These are phyloP conservation scores for Bufo bufo DNA, from an alignment of 2,113 vertebrate genomes.

Conservation along the genomic window DNA sequence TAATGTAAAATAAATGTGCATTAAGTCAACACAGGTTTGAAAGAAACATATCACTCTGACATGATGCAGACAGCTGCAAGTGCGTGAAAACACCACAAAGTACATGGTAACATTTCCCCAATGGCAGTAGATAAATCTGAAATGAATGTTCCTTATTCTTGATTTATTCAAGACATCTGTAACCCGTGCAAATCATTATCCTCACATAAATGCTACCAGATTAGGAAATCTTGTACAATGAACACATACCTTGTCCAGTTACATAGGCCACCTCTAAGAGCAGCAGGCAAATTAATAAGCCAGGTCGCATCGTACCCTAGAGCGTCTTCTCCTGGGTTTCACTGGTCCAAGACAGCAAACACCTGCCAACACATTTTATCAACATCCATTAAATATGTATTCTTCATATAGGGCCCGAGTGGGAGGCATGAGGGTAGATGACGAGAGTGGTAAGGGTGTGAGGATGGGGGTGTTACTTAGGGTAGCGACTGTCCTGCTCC, in stretches of 20 bases:
- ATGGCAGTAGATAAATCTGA: background rate
- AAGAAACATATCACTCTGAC: background rate
- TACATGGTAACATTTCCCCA: background rate
- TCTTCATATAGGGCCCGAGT: background rate
- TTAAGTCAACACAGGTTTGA: constrained; percentile 7
- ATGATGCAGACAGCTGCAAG: constrained; percentile 7
- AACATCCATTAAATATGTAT: background rate
- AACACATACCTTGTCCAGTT: constrained; percentile 46
- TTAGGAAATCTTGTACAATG: background rate
- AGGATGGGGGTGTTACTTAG: too few relatives aligned
- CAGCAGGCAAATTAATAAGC: constrained; percentile 34
- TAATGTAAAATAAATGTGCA: background rate
- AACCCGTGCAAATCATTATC: background rate
- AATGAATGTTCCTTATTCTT: constrained; percentile 3
- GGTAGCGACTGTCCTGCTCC: too few relatives aligned
- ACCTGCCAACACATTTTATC: constrained; percentile 37
- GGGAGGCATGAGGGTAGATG: too few relatives aligned
- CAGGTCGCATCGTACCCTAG: constrained; percentile 36
- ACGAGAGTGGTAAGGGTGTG: too few relatives aligned
- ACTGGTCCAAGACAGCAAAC: background rate
- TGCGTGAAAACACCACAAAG: background rate
- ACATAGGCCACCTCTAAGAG: constrained; percentile 36
- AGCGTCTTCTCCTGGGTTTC: background rate
- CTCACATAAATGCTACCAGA: background rate
- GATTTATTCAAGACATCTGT: constrained; percentile 40